A percentile compares a stretch with the other conserved stretches of the same genome.
phyloP scores from a whole-genome alignment of 2,113 vertebrate genomes.

The Brachyhypopomus gauderio region DNA sequence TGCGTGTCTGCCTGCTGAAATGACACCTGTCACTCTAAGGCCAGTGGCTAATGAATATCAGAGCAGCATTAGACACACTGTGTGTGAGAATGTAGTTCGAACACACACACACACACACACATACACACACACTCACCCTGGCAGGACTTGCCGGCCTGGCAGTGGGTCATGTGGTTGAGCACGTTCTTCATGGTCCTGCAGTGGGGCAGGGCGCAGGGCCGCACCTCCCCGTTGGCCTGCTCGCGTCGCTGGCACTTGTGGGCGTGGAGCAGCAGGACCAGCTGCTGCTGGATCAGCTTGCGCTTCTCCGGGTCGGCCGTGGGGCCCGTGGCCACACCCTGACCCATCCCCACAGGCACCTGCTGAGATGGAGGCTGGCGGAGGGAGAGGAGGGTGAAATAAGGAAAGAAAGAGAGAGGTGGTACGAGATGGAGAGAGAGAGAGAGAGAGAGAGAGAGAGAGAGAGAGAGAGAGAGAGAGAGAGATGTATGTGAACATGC shows the following conservation, averaged over 20 bases:
- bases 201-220: slow-evolving; percentile 89
- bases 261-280: slow-evolving; percentile 96
- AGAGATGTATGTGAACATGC: too few species aligned
- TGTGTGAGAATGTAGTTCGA: too few species aligned
- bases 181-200: slow-evolving; percentile 86
- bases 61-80: too few species aligned
- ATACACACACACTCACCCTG: slow-evolving; percentile 83
- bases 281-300: slow-evolving; percentile 98
- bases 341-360: slow-evolving; percentile 81
- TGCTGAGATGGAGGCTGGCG: slow-evolving; percentile 83
- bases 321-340: slow-evolving; percentile 84
- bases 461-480: too few species aligned
- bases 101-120: slow-evolving; percentile 8
- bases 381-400: slow-evolving; percentile 72
- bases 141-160: slow-evolving; percentile 90
- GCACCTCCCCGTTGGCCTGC: slow-evolving; percentile 95
- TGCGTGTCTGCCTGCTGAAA: too few species aligned
- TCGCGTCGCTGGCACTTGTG: slow-evolving; percentile 98
- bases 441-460: not conserved
- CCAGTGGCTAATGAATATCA: too few species aligned
- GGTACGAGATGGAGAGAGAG: not conserved
- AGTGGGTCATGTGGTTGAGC: too few species aligned
- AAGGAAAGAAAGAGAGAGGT: slow-evolving; percentile 52
- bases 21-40: too few species aligned
- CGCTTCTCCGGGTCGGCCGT: slow-evolving; percentile 98